These are phyloP conservation scores for Brienomyrus brachyistius DNA, from an alignment of 2,113 vertebrate genomes.

Conservation along the genomic window DNA sequence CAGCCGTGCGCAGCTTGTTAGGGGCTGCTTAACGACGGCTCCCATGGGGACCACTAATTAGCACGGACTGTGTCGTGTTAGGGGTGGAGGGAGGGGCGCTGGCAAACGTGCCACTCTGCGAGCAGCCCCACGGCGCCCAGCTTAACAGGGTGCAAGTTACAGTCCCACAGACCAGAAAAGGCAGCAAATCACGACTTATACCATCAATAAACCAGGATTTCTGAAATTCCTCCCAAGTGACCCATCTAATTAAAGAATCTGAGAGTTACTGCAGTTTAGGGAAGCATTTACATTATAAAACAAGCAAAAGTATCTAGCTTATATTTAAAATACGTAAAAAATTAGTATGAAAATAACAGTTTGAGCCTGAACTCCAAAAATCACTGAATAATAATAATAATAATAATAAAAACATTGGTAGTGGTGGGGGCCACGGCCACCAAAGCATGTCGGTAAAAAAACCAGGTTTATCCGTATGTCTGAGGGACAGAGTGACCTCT, in stretches of 20 bases:
- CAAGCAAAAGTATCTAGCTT: neutral
- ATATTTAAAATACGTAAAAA: neutral
- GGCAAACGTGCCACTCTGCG: slow-evolving; percentile 40
- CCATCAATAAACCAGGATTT: slow-evolving; percentile 47
- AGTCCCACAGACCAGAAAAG: slow-evolving; percentile 42
- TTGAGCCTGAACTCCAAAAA: neutral
- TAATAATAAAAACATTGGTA: neutral
- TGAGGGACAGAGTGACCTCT: slow-evolving; percentile 5
- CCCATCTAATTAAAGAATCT: slow-evolving; percentile 36
- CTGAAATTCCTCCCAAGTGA: slow-evolving; percentile 40
- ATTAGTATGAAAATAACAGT: neutral
- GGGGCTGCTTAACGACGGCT: slow-evolving; percentile 66
- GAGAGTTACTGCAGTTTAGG: neutral
- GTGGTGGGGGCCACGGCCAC: neutral
- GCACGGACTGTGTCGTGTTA: slow-evolving; percentile 68
- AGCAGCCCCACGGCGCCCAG: slow-evolving; percentile 34
- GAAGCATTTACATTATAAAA: neutral
- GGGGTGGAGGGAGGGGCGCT: slow-evolving; percentile 41
- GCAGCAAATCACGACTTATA: slow-evolving; percentile 39
- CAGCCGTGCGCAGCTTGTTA: slow-evolving; percentile 67
- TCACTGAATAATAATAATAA: neutral
- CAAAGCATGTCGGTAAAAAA: neutral
- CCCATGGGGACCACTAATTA: slow-evolving; percentile 74
- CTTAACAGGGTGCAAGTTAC: slow-evolving; percentile 56
- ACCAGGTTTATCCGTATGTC: neutral